Evolutionary conservation across 92 coral and sea anemone species (phyloP), one percentile per base, ranked within the genome.

Genomic region (Epizoanthus stellaris): DNA sequence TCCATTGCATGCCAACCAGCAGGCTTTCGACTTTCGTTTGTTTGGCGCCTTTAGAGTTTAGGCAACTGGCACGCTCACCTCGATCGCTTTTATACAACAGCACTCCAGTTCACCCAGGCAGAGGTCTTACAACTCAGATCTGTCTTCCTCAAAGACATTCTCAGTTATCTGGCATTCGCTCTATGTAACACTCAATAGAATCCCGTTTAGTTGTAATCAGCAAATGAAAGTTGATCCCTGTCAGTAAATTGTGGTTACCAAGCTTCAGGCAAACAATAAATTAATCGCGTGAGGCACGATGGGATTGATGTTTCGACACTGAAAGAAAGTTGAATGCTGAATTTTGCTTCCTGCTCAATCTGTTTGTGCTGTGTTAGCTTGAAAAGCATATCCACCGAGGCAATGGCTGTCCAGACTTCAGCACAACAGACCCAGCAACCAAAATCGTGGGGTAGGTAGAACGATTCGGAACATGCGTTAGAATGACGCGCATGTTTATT

Each of bases 351-450:
- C 82, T 77, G 13, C 16, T 63, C 5, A 4, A 0, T 79, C 14
- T 19, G 47, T 25, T 63, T 39, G 16, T 57, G 13, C 40, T 64
- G 15, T 40, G 16, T 79, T 79, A 2, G 12, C 14, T 4, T 63
- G n/a, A 19, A 43, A 62, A 63, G 45, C 4, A 9, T 16, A 11
- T 45, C 45, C 34, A 6, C 45, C 60, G 39, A 34, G 14, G 17
- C 21, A 72, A 97, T 97, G 99, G 95, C 99, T 62, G 93, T 95
- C 40, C 99, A 95, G 70, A 85, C 97, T n/a, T 69, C 95, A 59
- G 91, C 93, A 23, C 99, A 89, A 36, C 99, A 95, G 75, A 85
- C 93, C 17, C 98, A 90, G 54, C 99, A 97, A 79, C 99, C 99
- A 16, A 97, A 97, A 77, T 97, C 99, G 1, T 97, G 99, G 99